Percentiles rank a stretch among this genome's conserved stretches.
Conservation (phyloP, 2,888 invertebrate genomes). For the Hypomecis atomaria region DNA sequence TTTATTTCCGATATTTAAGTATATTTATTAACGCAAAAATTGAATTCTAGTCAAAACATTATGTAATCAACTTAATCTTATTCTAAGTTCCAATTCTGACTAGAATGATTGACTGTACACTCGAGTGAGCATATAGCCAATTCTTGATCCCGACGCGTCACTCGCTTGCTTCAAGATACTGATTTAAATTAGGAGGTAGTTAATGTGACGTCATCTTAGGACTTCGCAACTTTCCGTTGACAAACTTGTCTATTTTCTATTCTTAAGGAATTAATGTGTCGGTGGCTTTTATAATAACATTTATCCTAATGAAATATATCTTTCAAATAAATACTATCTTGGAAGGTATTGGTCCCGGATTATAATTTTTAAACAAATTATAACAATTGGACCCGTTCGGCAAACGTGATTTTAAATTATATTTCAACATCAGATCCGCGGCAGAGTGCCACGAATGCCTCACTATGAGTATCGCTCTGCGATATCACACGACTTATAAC, state of each 20-base stretch:
- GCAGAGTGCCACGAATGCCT: slow-evolving; percentile 66
- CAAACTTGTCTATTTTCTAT: slow-evolving; percentile 80
- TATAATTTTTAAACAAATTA: slow-evolving; percentile 86
- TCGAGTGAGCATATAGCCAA: slow-evolving; percentile 60
- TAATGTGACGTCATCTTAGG: slow-evolving; percentile 66
- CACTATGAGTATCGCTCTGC: slow-evolving; percentile 80
- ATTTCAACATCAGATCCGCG: slow-evolving; percentile 70
- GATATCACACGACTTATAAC: slow-evolving; percentile 68
- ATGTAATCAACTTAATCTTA: slow-evolving; percentile 37
- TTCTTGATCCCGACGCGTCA: slow-evolving; percentile 62
- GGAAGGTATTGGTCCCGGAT: slow-evolving; percentile 84
- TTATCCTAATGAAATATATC: slow-evolving; percentile 83
- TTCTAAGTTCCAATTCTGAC: slow-evolving; percentile 79
- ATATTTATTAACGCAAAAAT: not conserved
- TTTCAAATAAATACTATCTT: slow-evolving; percentile 85
- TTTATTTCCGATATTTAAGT: not conserved
- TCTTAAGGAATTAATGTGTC: slow-evolving; percentile 85
- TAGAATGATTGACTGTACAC: slow-evolving; percentile 71
- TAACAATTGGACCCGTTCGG: slow-evolving; percentile 82
- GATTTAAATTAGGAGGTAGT: slow-evolving; percentile 83
- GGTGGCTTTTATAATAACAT: slow-evolving; percentile 83
- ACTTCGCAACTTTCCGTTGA: slow-evolving; percentile 82
- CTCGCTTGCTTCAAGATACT: slow-evolving; percentile 69
- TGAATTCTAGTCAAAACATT: not conserved
- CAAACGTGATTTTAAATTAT: slow-evolving; percentile 75